Evolutionary conservation across 1,140 invertebrate genomes (phyloP).

Genomic region (Brachionus plicatilis): DNA sequence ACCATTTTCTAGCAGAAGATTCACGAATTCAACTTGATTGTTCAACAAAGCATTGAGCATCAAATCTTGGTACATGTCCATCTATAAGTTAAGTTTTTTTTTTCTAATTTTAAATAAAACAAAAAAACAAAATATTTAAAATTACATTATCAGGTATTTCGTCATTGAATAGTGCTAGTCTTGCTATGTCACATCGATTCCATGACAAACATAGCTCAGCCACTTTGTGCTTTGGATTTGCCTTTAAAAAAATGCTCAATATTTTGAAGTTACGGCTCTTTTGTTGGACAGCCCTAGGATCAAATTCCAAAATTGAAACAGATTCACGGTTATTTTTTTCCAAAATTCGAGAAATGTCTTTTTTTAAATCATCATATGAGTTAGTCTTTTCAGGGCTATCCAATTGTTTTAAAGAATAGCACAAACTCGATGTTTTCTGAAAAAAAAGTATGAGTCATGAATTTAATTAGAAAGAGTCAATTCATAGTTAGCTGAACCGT

Average conservation of each 20-base stretch:
- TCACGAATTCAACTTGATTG: conserved; percentile 56
- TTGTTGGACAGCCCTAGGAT: neutral
- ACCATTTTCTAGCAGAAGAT: conserved; percentile 56
- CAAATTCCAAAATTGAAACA: conserved; percentile 2
- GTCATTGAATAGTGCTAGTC: conserved; percentile 8
- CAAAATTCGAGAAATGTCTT: neutral
- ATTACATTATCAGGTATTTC: conserved; percentile 2
- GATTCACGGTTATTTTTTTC: neutral
- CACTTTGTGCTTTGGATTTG: conserved; percentile 22
- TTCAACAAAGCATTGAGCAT: conserved; percentile 56
- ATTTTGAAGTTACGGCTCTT: neutral
- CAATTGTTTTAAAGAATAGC: neutral
- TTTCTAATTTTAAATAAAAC: neutral
- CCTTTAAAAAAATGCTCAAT: neutral
- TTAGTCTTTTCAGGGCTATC: neutral
- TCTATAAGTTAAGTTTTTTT: neutral
- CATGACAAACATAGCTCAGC: conserved; percentile 20
- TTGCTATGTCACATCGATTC: conserved; percentile 27
- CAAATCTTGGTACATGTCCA: conserved; percentile 24
- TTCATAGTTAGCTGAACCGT: too few species aligned
- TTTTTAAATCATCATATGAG: neutral
- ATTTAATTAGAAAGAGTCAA: too few species aligned
- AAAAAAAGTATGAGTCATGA: too few species aligned
- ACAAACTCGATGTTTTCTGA: neutral
- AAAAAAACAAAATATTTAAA: neutral